Evolutionary conservation across 53 echinoderm and acorn worm genomes (phyloP), one percentile per base, ranked within the genome.

Genomic region (Antedon mediterranea): DNA sequence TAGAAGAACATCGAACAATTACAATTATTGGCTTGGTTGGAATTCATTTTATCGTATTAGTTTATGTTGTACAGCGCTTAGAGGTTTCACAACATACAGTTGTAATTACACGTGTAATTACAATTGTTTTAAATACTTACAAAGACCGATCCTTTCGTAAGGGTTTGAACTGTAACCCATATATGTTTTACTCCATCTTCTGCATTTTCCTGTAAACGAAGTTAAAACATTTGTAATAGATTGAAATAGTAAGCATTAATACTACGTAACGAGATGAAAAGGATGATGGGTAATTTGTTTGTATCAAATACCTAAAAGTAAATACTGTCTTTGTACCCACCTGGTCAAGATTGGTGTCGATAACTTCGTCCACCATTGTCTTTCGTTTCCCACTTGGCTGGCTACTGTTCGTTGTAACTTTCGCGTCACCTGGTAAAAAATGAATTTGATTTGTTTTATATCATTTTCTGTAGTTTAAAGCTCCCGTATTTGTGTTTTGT

Each of bases 101-200:
- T 75, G n/a, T 76, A 28, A 7, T 26, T 71, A 28, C n/a, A n/a
- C n/a, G n/a, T n/a, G n/a, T n/a, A n/a, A n/a, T n/a, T n/a, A 34
- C 34, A n/a, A n/a, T n/a, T n/a, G n/a, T n/a, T 37, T 37, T 37
- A 37, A 6, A 37, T 32, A 93, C 93, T 93, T 81, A 93, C 93
- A 80, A 93, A 93, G 0, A 87, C 89, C 32, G 89, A 87, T 34
- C 93, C 93, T 72, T 86, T 89, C 74, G 86, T 93, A 30, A 93
- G 74, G 0, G 89, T 93, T 75, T 86, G 89, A 26, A 93, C 86
- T 31, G 78, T 81, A 43, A 89, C 93, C 93, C 93, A 93, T 28
- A 89, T 78, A 20, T 85, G 87, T 43, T 93, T 89, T 33, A 79
- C 79, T 42, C 82, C 80, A 0, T 85, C 93, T 32, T 87, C 90